Conservation (phyloP, 1,140 invertebrate genomes). For the Saccostrea echinata region DNA sequence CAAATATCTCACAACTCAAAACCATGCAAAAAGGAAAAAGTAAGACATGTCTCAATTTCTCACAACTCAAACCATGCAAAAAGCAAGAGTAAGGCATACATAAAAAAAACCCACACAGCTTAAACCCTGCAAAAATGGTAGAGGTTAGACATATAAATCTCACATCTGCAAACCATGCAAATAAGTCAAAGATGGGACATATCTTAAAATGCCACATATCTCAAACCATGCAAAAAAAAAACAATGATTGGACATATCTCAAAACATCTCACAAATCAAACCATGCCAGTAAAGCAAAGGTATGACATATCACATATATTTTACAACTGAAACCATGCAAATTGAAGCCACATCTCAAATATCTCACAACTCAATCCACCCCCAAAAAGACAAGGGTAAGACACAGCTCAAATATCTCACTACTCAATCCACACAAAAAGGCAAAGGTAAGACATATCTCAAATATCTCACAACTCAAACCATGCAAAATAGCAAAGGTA, state of each 20-base stretch:
- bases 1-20: background rate
- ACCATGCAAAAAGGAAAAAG: background rate
- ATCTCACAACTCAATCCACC: background rate
- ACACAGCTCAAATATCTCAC: too few species aligned
- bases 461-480: background rate
- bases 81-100: background rate
- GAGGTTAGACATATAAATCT: too few species aligned
- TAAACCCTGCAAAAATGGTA: too few species aligned
- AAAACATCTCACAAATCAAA: conserved; percentile 93
- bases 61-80: background rate
- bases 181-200: too few species aligned
- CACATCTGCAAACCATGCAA: too few species aligned
- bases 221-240: too few species aligned
- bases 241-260: too few species aligned
- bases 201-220: too few species aligned
- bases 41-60: too few species aligned
- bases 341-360: background rate
- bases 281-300: conserved; percentile 84
- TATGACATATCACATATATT: conserved; percentile 54
- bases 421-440: conserved; percentile 88
- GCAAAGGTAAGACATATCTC: conserved; percentile 71
- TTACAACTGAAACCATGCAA: background rate
- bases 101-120: background rate
- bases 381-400: background rate
- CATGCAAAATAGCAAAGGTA: background rate